Conservation (phyloP, 2,113 vertebrate species). For the Micromys minutus region DNA sequence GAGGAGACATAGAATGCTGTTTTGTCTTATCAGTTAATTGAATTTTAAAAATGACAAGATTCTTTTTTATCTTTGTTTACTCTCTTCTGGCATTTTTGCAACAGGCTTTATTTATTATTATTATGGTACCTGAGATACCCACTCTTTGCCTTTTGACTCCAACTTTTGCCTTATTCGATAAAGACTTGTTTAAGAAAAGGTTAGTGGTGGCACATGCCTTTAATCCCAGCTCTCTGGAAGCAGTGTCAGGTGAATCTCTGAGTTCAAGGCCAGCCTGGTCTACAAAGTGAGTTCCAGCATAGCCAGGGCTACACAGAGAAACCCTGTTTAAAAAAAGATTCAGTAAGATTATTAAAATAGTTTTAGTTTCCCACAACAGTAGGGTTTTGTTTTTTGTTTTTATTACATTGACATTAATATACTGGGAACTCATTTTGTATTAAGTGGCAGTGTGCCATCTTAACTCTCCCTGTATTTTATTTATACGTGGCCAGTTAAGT, state of each 20-base stretch:
- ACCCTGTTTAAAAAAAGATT: background rate
- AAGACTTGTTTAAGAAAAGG: background rate
- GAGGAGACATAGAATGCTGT: background rate
- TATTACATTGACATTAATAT: background rate
- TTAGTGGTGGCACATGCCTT: background rate
- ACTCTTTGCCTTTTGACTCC: background rate
- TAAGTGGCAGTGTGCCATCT: background rate
- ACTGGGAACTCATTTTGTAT: conserved; percentile 22
- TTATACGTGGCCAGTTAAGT: background rate
- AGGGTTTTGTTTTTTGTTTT: too few species aligned
- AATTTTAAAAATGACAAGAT: background rate
- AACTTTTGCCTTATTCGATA: conserved; percentile 14
- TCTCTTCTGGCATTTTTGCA: background rate
- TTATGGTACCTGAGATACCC: background rate
- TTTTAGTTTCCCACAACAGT: conserved; percentile 19
- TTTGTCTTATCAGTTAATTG: conserved; percentile 15
- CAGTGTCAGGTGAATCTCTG: background rate
- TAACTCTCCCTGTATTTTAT: background rate
- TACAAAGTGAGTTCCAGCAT: background rate
- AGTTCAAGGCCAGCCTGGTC: background rate
- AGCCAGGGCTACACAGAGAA: background rate
- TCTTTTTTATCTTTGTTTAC: background rate
- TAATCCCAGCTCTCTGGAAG: background rate
- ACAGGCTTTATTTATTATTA: background rate
- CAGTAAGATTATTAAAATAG: conserved; percentile 18